Conservation (phyloP, 2,888 invertebrate genomes). For the Agriopis leucophaearia region DNA sequence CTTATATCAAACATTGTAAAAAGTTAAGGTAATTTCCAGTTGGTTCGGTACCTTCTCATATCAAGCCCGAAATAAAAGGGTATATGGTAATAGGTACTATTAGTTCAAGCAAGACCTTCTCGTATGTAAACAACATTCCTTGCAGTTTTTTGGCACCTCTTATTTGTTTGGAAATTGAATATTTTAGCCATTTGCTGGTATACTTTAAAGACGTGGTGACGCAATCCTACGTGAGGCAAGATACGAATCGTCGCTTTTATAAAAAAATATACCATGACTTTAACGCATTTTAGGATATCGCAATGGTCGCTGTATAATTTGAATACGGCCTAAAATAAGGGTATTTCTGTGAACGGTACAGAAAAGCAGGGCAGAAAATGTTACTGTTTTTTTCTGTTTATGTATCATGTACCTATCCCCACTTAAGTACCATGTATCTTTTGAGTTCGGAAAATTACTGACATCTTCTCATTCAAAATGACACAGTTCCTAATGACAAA, state of each 20-base stretch:
- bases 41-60: not conserved
- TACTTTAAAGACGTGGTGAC: slow-evolving; percentile 62
- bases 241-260: slow-evolving; percentile 36
- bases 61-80: not conserved
- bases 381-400: not conserved
- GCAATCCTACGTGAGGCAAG: slow-evolving; percentile 65
- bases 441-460: no score
- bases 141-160: slow-evolving; percentile 70
- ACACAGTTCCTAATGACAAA: no score
- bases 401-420: no score
- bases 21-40: not conserved
- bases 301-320: slow-evolving; percentile 14
- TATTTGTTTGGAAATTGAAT: slow-evolving; percentile 60
- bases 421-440: no score
- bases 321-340: slow-evolving; percentile 13
- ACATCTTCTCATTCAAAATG: no score
- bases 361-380: not conserved
- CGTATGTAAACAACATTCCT: slow-evolving; percentile 71
- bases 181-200: slow-evolving; percentile 56
- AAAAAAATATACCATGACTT: slow-evolving; percentile 16
- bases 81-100: slow-evolving; percentile 9
- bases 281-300: slow-evolving; percentile 16
- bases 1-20: not conserved
- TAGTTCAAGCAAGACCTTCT: slow-evolving; percentile 15
- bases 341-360: not conserved